Conservation (phyloP, 2,888 invertebrate species). For the Thymelicus lineola region DNA sequence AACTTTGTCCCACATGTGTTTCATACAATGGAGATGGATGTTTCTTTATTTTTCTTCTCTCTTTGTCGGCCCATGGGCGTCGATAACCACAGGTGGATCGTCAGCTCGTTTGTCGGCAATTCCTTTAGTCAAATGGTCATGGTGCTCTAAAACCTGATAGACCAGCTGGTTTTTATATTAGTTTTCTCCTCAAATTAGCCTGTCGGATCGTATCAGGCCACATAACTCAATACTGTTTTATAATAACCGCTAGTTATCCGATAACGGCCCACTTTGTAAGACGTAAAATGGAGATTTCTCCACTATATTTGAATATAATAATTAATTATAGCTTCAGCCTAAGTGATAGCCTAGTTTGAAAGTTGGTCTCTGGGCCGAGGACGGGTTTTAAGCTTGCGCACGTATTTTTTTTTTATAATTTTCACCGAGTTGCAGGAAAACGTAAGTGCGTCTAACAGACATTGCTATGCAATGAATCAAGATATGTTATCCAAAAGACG, state of each 20-base stretch:
- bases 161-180: not conserved
- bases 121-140: not conserved
- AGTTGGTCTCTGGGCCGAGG: not conserved
- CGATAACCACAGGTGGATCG: no score
- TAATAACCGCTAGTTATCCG: not conserved
- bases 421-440: no score
- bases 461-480: no score
- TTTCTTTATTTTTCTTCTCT: no score
- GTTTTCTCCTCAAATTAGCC: slow-evolving; percentile 1
- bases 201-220: slow-evolving; percentile 3
- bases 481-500: no score
- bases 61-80: no score
- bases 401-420: no score
- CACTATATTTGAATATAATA: slow-evolving; percentile 4
- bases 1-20: no score
- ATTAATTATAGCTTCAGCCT: not conserved
- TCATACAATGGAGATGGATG: no score
- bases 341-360: not conserved
- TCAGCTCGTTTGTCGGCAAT: not conserved
- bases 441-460: no score
- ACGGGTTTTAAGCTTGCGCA: not conserved
- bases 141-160: not conserved
- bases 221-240: slow-evolving; percentile 2
- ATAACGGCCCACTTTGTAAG: not conserved
- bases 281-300: not conserved